Conservation (phyloP, 2,113 vertebrate species). For the Microtus oregoni region DNA sequence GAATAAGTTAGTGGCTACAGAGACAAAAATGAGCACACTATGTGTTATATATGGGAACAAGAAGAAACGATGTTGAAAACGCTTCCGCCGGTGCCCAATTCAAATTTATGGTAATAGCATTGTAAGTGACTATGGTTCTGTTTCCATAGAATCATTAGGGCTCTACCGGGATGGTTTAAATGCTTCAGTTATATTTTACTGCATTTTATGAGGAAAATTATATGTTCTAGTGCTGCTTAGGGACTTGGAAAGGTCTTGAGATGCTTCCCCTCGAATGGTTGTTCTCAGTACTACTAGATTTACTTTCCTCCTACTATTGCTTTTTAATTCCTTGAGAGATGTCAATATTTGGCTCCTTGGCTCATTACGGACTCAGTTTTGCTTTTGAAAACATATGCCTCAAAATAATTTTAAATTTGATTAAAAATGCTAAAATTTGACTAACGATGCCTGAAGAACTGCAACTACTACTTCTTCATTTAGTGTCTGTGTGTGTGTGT, state of each 20-base stretch:
- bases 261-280: slow-evolving; percentile 50
- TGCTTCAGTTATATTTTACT: slow-evolving; percentile 69
- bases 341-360: slow-evolving; percentile 57
- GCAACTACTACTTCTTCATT: not conserved
- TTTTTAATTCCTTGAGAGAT: slow-evolving; percentile 64
- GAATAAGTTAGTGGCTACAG: slow-evolving; percentile 43
- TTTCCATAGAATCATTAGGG: slow-evolving; percentile 73
- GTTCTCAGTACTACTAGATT: slow-evolving; percentile 7
- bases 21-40: slow-evolving; percentile 55
- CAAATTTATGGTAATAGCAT: slow-evolving; percentile 75
- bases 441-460: not conserved
- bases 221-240: slow-evolving; percentile 63
- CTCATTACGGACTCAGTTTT: not conserved
- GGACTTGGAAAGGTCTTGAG: slow-evolving; percentile 61
- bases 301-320: slow-evolving; percentile 40
- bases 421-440: not conserved
- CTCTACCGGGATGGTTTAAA: slow-evolving; percentile 71
- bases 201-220: slow-evolving; percentile 70
- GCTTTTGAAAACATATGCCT: not conserved
- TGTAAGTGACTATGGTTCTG: slow-evolving; percentile 66
- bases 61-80: slow-evolving; percentile 47
- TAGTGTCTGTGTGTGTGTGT: not conserved
- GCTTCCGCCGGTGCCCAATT: slow-evolving; percentile 36
- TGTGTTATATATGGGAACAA: slow-evolving; percentile 62
- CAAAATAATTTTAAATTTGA: not conserved